phyloP scores from a whole-genome alignment of 2,888 invertebrate genomes.

The Ochropleura leucogaster region DNA sequence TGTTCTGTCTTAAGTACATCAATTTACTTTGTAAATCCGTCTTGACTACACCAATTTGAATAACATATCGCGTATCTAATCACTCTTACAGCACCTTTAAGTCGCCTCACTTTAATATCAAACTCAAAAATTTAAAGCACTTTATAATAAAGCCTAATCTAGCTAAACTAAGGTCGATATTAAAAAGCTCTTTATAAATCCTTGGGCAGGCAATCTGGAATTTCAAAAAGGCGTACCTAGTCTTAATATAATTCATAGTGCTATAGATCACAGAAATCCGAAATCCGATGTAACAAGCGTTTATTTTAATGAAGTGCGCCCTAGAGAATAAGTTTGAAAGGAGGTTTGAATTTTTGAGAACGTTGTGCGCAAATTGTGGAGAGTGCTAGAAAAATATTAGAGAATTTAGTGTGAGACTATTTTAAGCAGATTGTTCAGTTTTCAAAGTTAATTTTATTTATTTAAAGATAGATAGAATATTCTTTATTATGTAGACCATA shows the following conservation, averaged over 20 bases:
- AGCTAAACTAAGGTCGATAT: slow-evolving; percentile 17
- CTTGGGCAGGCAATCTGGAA: slow-evolving; percentile 28
- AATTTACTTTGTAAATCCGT: neutral
- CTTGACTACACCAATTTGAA: neutral
- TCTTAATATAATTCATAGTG: slow-evolving; percentile 59
- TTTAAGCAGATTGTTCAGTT: slow-evolving; percentile 4
- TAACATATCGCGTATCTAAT: neutral
- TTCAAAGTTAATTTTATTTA: neutral
- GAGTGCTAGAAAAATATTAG: slow-evolving; percentile 17
- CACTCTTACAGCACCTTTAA: neutral
- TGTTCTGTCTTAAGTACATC: neutral
- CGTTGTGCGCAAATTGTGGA: neutral
- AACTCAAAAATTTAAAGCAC: slow-evolving; percentile 13
- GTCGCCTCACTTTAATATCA: slow-evolving; percentile 17
- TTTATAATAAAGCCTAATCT: slow-evolving; percentile 22
- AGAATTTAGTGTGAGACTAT: neutral
- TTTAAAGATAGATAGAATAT: no score
- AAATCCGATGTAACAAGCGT: slow-evolving; percentile 58
- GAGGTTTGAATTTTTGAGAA: slow-evolving; percentile 29
- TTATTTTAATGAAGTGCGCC: slow-evolving; percentile 61
- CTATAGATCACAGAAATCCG: slow-evolving; percentile 63
- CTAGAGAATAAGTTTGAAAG: slow-evolving; percentile 28
- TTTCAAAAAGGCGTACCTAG: slow-evolving; percentile 38
- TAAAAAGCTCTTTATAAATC: slow-evolving; percentile 47
- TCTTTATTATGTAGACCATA: no score